These are phyloP conservation scores for Macrotis lagotis DNA, from an alignment of 2,113 vertebrate species.

Conservation along the genomic window DNA sequence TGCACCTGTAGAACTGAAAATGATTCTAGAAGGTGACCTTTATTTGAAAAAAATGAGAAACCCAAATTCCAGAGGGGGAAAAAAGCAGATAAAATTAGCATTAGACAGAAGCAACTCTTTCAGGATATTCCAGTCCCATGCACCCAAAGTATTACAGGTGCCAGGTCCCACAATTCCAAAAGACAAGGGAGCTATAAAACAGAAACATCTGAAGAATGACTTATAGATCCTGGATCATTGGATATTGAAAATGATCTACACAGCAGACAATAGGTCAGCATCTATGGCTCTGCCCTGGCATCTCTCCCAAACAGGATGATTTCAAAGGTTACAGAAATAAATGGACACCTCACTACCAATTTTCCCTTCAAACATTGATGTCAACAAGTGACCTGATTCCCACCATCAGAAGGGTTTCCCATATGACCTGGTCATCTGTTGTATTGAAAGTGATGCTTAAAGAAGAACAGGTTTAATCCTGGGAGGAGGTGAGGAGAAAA, in stretches of 20 bases:
- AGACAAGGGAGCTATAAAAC: neutral
- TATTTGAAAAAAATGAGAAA: neutral
- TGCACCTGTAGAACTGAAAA: neutral
- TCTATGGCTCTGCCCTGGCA: neutral
- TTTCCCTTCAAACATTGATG: neutral
- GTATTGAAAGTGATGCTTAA: neutral
- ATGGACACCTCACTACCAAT: neutral
- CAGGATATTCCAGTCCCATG: neutral
- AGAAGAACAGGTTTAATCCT: neutral
- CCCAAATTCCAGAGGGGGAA: neutral
- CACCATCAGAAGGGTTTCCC: neutral
- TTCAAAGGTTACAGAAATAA: neutral
- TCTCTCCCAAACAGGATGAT: neutral
- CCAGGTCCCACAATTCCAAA: neutral
- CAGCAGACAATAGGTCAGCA: neutral
- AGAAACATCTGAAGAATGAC: neutral
- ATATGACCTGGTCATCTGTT: neutral
- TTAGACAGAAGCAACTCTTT: neutral
- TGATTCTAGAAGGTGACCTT: neutral
- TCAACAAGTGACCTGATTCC: neutral
- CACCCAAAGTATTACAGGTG: neutral
- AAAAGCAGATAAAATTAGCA: neutral
- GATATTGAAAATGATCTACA: neutral
- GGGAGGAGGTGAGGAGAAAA: too few relatives aligned
- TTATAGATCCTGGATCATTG: neutral